Base-by-base conservation (phyloP, 2,113 vertebrate species). In the Monarcha castaneiventris region DNA sequence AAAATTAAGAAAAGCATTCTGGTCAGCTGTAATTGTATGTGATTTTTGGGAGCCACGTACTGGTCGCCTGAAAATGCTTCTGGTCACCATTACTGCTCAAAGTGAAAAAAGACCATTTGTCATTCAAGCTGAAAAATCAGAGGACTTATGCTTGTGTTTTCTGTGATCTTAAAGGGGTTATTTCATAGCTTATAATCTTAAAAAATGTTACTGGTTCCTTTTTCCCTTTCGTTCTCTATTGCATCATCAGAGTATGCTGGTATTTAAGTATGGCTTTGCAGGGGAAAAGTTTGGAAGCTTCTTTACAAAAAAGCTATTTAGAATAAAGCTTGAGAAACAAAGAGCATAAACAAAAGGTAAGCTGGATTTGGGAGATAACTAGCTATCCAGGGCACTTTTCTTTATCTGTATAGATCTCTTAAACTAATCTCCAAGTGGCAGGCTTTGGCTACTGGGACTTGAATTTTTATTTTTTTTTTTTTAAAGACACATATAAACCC, bases 371-470 rank as follows among this genome's bases (percentile, higher is more conserved):
- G 75, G 61, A 74, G 88, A 86, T 81, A 90, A 86, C 92, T 77
- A 59, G 48, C 52, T 67, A 58, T 87, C 58, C 54, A 39, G 66
- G 55, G 43, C 52, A 59, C 30, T 90, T 84, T 69, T 87, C 87
- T 73, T 93, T 95, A 77, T 94, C 80, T 92, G 61, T 81, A 29
- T 41, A 35, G 82, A 64, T 78, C 56, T 81, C 72, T 86, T 33
- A 90, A 94, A 93, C 49, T 94, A 87, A 94, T 95, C 73, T 95
- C 73, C 21, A 71, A 96, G 29, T 68, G 61, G 41, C 75, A 89
- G 61, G 68, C 73, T 94, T 84, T 77, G 55, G 48, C 67, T 90
- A 37, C 30, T 46, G 27, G 66, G 59, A 41, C 48, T 92, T 27
- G 16, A 52, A n/a, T n/a, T n/a, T 73, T 85, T 94, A 52, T 52